phyloP scores from a whole-genome alignment of 2,113 vertebrate genomes.

The Spea bombifrons region DNA sequence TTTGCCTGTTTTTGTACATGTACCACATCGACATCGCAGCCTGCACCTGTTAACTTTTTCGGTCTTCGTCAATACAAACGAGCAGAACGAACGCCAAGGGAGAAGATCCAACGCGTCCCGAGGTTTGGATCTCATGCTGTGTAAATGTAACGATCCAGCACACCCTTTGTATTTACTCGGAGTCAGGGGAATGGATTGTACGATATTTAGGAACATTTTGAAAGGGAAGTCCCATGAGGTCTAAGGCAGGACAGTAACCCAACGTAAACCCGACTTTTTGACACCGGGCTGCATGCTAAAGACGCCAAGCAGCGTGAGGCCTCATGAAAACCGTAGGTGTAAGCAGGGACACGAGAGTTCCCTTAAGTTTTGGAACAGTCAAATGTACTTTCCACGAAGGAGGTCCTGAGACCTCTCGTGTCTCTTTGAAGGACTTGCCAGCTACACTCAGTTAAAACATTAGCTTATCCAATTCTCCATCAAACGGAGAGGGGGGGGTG shows the following conservation, averaged over 20 bases:
- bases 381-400: not conserved
- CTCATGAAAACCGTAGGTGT: not conserved
- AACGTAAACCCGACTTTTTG: not conserved
- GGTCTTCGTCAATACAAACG: no score
- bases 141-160: no score
- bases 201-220: not conserved
- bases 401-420: not conserved
- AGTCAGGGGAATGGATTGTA: no score
- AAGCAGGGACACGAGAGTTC: not conserved
- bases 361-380: not conserved
- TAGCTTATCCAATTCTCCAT: not conserved
- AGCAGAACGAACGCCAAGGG: no score
- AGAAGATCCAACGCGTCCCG: no score
- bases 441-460: not conserved
- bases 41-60: no score
- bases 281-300: not conserved
- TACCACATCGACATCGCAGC: no score
- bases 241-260: not conserved
- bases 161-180: no score
- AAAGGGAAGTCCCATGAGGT: not conserved
- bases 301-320: not conserved
- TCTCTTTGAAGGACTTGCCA: not conserved
- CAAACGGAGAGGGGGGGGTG: not conserved
- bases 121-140: no score
- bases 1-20: no score